Conservation (phyloP, 2,888 invertebrate species). For the Cephus runcator region DNA sequence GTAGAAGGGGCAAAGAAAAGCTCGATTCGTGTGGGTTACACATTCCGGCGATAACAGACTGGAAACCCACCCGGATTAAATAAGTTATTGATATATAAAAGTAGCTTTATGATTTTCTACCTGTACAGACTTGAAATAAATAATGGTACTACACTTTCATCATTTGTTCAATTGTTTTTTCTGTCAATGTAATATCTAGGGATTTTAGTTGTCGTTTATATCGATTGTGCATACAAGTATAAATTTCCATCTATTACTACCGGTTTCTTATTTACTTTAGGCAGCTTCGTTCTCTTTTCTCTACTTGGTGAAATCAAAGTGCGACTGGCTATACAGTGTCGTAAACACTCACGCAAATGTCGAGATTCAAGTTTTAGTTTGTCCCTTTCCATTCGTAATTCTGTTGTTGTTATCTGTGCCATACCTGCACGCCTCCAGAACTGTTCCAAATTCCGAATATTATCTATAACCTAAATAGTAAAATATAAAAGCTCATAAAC, state of each 20-base stretch:
- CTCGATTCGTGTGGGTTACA: background rate
- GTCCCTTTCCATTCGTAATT: constrained; percentile 34
- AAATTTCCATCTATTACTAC: background rate
- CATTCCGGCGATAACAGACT: background rate
- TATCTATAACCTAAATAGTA: constrained; percentile 29
- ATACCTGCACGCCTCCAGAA: constrained; percentile 47
- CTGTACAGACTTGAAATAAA: constrained; percentile 37
- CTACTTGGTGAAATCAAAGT: background rate
- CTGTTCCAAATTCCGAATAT: constrained; percentile 29
- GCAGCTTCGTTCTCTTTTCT: background rate
- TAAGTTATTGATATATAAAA: constrained; percentile 7
- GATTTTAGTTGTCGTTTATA: background rate
- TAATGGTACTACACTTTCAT: background rate
- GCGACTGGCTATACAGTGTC: constrained; percentile 13
- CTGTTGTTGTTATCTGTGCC: constrained; percentile 27
- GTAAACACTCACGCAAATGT: constrained; percentile 26
- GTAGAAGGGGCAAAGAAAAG: background rate
- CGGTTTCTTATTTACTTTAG: background rate
- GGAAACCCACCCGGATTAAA: background rate
- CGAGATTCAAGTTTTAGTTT: constrained; percentile 23
- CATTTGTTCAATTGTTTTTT: background rate
- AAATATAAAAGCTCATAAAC: background rate
- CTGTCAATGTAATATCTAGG: too few relatives aligned
- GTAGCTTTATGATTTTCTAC: constrained; percentile 27
- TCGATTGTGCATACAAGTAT: background rate